Evolutionary conservation across 2,797 vertebrate genomes (phyloP), one percentile per base, ranked within the genome.

Genomic region (Artibeus lituratus): DNA sequence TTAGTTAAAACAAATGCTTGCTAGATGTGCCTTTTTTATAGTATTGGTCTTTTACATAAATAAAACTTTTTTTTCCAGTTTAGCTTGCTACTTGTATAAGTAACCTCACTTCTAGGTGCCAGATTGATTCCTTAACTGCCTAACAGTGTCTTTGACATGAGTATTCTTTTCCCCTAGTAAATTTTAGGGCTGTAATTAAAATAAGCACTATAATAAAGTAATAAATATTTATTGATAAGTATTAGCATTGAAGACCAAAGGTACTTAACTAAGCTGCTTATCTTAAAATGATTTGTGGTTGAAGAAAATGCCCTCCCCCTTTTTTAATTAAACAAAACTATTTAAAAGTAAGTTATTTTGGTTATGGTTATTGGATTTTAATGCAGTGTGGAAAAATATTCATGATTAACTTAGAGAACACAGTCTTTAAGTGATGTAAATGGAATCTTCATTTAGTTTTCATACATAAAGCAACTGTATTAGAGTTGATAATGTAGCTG

Each of bases 331-430:
- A 92, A 73, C 37, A 74, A 89, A 91, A 51, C 49, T 85, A 83
- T 95, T 82, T 92, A 83, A 92, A 80, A 87, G 9, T 87, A 90
- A 88, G 35, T 89, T 94, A n/a, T 94, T 95, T 92, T 82, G 69
- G 57, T 96, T 90, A 82, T 94, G 59, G 72, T 82, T 92, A 94
- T 96, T 94, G 74, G 87, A 86, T 92, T 94, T 95, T 91, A 91
- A 90, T 90, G 76, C 39, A 73, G 70, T 89, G 32, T 83, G 62
- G 78, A 39, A 91, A 92, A 89, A 94, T 84, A 93, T 22, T 86
- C 65, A 42, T 32, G 57, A 94, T 94, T 93, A 92, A 91, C 42
- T 76, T 84, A 59, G 44, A 91, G 65, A 94, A 94, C 77, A 51
- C 62, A 55, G n/a, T 82, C 16, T 10, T 92, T 94, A 7, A 35